These are phyloP conservation scores for Pipa parva DNA, from an alignment of 2,113 vertebrate genomes.

Conservation along the genomic window DNA sequence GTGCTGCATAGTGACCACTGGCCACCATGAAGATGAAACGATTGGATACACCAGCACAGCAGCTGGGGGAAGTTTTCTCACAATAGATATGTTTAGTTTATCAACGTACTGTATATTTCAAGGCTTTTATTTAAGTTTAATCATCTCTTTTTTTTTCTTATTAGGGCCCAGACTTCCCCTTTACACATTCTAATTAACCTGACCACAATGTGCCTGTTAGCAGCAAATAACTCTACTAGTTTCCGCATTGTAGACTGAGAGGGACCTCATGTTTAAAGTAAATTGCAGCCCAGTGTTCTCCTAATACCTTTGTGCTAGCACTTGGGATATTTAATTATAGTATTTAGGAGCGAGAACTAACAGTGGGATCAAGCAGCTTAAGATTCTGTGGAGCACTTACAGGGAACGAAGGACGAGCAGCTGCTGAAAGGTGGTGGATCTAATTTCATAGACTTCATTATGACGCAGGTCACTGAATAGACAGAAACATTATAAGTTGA, in stretches of 20 bases:
- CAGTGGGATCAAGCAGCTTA: conserved; percentile 8
- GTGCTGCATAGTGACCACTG: too few species aligned
- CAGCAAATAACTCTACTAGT: too few species aligned
- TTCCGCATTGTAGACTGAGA: not conserved
- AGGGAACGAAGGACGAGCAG: conserved; percentile 76
- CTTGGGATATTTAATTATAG: conserved; percentile 43
- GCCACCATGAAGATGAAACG: too few species aligned
- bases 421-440: conserved; percentile 74
- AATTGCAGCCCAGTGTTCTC: conserved; percentile 46
- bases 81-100: too few species aligned
- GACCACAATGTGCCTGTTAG: not conserved
- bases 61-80: too few species aligned
- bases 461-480: conserved; percentile 82
- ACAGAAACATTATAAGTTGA: conserved; percentile 46
- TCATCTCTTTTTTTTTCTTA: too few species aligned
- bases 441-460: conserved; percentile 79
- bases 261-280: not conserved
- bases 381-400: conserved; percentile 66
- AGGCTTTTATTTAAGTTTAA: too few species aligned
- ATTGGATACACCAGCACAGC: too few species aligned
- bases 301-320: conserved; percentile 26
- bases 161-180: too few species aligned
- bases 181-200: too few species aligned
- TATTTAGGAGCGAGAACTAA: not conserved
- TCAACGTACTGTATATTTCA: too few species aligned